These are phyloP conservation scores for Leptopilina myrica DNA, from an alignment of 2,888 invertebrate species.

Conservation along the genomic window DNA sequence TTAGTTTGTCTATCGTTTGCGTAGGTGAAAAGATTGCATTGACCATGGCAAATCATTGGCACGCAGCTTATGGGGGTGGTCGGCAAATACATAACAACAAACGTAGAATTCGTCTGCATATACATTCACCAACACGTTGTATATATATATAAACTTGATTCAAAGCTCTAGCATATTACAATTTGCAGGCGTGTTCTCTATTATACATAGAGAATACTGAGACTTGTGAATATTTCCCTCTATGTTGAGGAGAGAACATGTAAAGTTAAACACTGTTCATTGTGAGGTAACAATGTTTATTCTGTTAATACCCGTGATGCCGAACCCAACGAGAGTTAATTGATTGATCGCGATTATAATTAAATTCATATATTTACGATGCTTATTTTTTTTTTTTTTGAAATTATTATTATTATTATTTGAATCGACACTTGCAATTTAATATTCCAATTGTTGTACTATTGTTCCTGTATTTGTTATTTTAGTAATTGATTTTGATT, in stretches of 20 bases:
- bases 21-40: conserved; percentile 33
- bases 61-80: conserved; percentile 26
- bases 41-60: not conserved
- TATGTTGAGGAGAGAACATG: not conserved
- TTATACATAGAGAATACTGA: too few species aligned
- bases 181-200: too few species aligned
- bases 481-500: too few species aligned
- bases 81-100: conserved; percentile 32
- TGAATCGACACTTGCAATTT: too few species aligned
- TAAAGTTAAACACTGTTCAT: conserved; percentile 28
- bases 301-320: conserved; percentile 13
- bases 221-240: conserved; percentile 4
- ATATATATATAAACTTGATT: not conserved
- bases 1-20: conserved; percentile 16
- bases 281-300: conserved; percentile 29
- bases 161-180: too few species aligned
- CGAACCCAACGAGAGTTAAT: not conserved
- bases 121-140: too few species aligned
- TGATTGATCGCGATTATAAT: not conserved
- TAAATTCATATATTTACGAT: too few species aligned
- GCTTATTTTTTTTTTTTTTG: too few species aligned
- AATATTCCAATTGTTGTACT: too few species aligned
- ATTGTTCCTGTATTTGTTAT: too few species aligned
- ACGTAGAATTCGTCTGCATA: conserved; percentile 6
- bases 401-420: too few species aligned